Evolutionary conservation across 2,888 invertebrate genomes (phyloP).

Genomic region (Parnassius orleans): DNA sequence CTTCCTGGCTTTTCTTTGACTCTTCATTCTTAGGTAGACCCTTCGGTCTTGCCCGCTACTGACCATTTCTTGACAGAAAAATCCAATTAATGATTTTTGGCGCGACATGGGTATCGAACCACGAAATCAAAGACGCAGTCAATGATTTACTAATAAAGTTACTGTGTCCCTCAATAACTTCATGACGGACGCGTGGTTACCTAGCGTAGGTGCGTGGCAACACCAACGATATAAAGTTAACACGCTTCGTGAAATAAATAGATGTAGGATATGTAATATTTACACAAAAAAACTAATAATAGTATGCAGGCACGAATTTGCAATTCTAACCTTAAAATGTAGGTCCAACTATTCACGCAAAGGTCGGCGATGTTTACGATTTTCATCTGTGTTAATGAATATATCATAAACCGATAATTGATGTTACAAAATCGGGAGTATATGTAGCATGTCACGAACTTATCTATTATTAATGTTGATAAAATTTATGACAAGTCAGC

Average conservation of each 20-base stretch:
- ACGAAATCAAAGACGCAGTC: too few species aligned
- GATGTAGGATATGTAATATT: slow-evolving; percentile 3
- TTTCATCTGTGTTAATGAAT: slow-evolving; percentile 46
- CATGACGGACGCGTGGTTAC: too few species aligned
- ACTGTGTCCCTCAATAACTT: too few species aligned
- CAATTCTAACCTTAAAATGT: slow-evolving; percentile 47
- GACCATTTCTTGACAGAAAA: too few species aligned
- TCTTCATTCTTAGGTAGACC: too few species aligned
- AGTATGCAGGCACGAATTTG: slow-evolving; percentile 34
- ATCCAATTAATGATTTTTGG: too few species aligned
- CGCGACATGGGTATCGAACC: too few species aligned
- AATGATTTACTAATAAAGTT: too few species aligned
- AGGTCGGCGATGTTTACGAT: slow-evolving; percentile 52
- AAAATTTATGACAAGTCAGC: slow-evolving; percentile 14
- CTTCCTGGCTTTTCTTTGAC: too few species aligned
- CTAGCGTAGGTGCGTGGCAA: too few species aligned
- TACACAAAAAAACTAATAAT: slow-evolving; percentile 6
- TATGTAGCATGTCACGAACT: slow-evolving; percentile 33
- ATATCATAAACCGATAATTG: slow-evolving; percentile 35
- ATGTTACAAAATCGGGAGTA: slow-evolving; percentile 31
- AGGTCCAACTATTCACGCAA: slow-evolving; percentile 38
- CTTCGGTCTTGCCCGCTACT: too few species aligned
- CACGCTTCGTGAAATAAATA: neutral
- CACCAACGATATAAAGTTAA: neutral
- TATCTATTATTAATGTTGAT: slow-evolving; percentile 30